phyloP scores from a whole-genome alignment of 2,113 vertebrate species.

The Chaenocephalus aceratus region DNA sequence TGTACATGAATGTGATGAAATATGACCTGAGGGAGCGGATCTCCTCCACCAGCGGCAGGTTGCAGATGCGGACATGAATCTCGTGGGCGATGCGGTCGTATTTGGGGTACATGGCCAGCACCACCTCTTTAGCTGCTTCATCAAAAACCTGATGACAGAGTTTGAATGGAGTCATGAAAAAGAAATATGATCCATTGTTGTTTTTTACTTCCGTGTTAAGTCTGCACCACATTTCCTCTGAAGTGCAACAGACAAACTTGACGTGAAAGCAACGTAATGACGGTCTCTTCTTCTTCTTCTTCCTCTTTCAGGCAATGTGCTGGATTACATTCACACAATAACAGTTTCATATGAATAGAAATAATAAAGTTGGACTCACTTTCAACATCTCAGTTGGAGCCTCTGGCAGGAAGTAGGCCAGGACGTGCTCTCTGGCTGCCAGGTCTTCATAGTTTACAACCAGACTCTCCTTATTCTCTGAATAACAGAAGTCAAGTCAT shows the following conservation, averaged over 20 bases:
- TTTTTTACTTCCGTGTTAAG: background rate
- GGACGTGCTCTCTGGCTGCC: conserved; percentile 93
- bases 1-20: too few species aligned
- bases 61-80: conserved; percentile 96
- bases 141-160: conserved; percentile 85
- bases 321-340: too few species aligned
- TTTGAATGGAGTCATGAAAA: too few species aligned
- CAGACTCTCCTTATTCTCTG: conserved; percentile 97
- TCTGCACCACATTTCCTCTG: too few species aligned
- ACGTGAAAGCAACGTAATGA: too few species aligned
- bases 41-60: conserved; percentile 96
- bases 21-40: conserved; percentile 92
- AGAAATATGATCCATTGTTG: background rate
- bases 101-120: conserved; percentile 98
- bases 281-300: too few species aligned
- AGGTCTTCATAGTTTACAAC: conserved; percentile 97
- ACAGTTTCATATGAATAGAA: background rate
- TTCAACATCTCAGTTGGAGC: conserved; percentile 96
- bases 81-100: conserved; percentile 94
- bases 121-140: conserved; percentile 95
- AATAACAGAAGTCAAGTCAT: background rate
- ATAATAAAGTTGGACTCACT: conserved; percentile 60
- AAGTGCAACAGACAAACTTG: too few species aligned
- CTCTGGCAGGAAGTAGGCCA: conserved; percentile 97
- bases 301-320: too few species aligned